These are phyloP conservation scores for Plotosus lineatus DNA, from an alignment of 2,113 vertebrate species.

Conservation along the genomic window DNA sequence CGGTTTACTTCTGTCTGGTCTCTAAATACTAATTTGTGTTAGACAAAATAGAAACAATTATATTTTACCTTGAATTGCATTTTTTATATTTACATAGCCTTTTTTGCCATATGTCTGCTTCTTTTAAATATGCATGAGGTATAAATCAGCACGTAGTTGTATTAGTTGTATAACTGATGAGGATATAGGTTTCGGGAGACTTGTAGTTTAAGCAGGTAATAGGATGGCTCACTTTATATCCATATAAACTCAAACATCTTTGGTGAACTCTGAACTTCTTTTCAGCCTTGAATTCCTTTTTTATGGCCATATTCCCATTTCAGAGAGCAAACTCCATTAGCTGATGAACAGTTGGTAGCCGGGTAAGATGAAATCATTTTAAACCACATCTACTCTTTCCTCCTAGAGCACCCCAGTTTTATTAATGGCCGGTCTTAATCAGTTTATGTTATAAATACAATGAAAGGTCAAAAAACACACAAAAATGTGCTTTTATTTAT, in stretches of 20 bases:
- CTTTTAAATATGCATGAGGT: not conserved
- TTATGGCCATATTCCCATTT: conserved; percentile 87
- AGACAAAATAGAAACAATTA: too few species aligned
- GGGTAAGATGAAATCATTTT: conserved; percentile 87
- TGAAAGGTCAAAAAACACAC: too few species aligned
- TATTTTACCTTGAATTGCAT: too few species aligned
- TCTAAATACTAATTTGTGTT: too few species aligned
- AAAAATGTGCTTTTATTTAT: not conserved
- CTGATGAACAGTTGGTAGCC: conserved; percentile 92
- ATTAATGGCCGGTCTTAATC: conserved; percentile 55
- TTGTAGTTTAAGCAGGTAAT: not conserved
- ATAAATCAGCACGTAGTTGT: not conserved
- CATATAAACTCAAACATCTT: conserved; percentile 52
- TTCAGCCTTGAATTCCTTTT: conserved; percentile 65
- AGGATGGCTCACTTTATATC: not conserved
- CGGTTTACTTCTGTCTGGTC: too few species aligned
- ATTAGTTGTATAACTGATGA: not conserved
- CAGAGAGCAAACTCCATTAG: conserved; percentile 92
- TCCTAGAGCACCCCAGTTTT: conserved; percentile 74
- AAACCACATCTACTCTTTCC: conserved; percentile 73
- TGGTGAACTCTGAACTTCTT: conserved; percentile 57
- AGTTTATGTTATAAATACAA: not conserved
- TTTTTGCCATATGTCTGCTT: too few species aligned
- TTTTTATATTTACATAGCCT: too few species aligned
- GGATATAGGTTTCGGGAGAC: not conserved